A percentile compares a stretch with the other conserved stretches of the same genome.
These are phyloP conservation scores for Venustoraphidia nigricollis DNA, from an alignment of 2,888 invertebrate species.

Conservation along the genomic window DNA sequence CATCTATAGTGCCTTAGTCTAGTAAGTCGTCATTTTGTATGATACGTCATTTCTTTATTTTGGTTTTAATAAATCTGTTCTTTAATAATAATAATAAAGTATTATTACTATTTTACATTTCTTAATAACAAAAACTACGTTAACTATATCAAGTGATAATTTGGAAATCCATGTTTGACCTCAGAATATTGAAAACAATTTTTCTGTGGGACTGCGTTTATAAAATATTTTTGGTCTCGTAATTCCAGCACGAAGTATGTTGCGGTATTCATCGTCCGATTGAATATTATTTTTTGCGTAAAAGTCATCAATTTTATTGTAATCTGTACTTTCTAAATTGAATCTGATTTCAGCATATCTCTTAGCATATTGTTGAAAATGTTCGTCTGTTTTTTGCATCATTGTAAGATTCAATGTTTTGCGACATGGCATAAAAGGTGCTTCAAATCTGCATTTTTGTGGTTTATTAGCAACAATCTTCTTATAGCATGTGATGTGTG, in stretches of 20 bases:
- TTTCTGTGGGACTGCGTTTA: too few species aligned
- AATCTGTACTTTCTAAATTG: conserved; percentile 11
- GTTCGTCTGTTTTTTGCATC: conserved; percentile 10
- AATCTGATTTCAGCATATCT: conserved; percentile 8
- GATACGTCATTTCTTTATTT: too few species aligned
- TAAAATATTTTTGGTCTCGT: too few species aligned
- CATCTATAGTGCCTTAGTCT: too few species aligned
- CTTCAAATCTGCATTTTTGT: conserved; percentile 18
- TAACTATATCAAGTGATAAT: too few species aligned
- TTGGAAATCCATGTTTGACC: conserved; percentile 22
- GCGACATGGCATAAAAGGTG: conserved; percentile 18
- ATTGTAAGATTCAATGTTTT: conserved; percentile 15
- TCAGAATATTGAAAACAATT: conserved; percentile 15
- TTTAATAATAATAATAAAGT: too few species aligned
- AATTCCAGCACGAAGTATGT: conserved; percentile 16
- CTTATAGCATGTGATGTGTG: conserved; percentile 18
- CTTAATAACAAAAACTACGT: too few species aligned
- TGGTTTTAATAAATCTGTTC: too few species aligned
- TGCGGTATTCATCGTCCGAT: conserved; percentile 16
- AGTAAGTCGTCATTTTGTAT: too few species aligned
- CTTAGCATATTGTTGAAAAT: conserved; percentile 5
- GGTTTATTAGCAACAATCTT: conserved; percentile 9
- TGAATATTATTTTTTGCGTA: conserved; percentile 12
- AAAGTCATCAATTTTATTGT: conserved; percentile 11
- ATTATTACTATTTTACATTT: too few species aligned